Evolutionary conservation across 2,888 invertebrate genomes (phyloP).

Genomic region (Amiota mariae): DNA sequence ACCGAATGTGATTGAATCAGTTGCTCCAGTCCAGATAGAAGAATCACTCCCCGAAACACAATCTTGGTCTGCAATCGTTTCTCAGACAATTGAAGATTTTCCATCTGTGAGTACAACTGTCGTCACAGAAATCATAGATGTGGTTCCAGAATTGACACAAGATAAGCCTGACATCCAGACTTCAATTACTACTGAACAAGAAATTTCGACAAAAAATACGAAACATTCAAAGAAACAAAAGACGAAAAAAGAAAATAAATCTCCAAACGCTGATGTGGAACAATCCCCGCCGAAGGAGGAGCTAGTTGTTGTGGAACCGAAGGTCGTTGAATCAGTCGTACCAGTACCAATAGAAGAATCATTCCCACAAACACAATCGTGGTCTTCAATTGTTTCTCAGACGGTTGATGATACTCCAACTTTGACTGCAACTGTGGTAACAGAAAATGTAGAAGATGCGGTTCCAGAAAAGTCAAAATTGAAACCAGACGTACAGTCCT

Average conservation of each 20-base stretch:
- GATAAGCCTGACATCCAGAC: background rate
- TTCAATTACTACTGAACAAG: background rate
- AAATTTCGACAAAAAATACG: background rate
- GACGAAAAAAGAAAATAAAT: constrained; percentile 38
- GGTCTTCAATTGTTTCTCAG: constrained; percentile 47
- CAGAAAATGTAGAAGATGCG: constrained; percentile 10
- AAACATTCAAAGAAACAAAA: constrained; percentile 39
- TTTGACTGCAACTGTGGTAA: background rate
- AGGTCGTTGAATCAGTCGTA: constrained; percentile 26
- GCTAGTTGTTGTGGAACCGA: background rate
- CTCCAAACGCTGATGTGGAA: background rate
- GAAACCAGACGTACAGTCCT: background rate
- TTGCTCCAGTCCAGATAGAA: constrained; percentile 30
- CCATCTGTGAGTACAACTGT: background rate
- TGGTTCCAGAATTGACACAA: background rate
- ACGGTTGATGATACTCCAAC: background rate
- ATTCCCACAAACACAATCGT: constrained; percentile 21
- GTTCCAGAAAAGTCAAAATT: constrained; percentile 11
- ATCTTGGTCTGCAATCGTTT: constrained; percentile 53
- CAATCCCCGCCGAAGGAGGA: constrained; percentile 1
- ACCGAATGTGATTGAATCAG: background rate
- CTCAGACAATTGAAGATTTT: constrained; percentile 21
- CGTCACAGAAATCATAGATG: constrained; percentile 11
- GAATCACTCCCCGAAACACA: background rate
- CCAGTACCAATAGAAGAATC: background rate